Evolutionary conservation across 1,140 invertebrate species (phyloP), one percentile per base, ranked within the genome.

Genomic region (Heterodera carotae): DNA sequence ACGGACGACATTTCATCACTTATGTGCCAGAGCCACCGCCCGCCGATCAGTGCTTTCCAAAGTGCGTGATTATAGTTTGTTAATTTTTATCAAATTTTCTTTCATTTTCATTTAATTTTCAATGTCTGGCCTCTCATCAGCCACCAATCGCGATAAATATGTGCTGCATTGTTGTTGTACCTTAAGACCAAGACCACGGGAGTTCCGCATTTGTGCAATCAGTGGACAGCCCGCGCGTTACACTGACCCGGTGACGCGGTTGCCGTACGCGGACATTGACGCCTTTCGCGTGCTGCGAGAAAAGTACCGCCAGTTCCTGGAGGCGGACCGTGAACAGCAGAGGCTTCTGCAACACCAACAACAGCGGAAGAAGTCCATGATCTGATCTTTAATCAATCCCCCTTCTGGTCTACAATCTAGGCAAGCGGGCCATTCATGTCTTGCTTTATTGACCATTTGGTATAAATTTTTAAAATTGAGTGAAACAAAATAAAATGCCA

Each of bases 171-270:
- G 15, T 62, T 84, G 69, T 0, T 25, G 48, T 0, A 67, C 27
- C 18, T 22, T 25, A 8, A 67, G 62, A 18, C 79, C 80, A 18
- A 36, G 67, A 39, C 60, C 33, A 59, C 77, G 59, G 4, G 56
- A 69, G n/a, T 64, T 72, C 29, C 62, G 27, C 22, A 68, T 76
- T 0, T 82, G 81, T 59, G 84, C 82, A 18, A 79, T 82, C 4
- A 82, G 74, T 8, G 81, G 81, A 15, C 31, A 43, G 31, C 31
- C 2, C 22, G 81, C 81, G 33, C 48, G 66, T 15, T 82, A 82
- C 69, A 66, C 81, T 10, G 81, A 82, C 56, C 81, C 81, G 34
- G 15, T 84, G 18, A 82, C 81, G 18, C 56, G 62, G 18, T 39
- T 84, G 53, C 77, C 82, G 15, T 82, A 82, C 69, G 39, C 36